Evolutionary conservation across 2,797 vertebrate species (phyloP).

Genomic region (Sebastes matsubarae): DNA sequence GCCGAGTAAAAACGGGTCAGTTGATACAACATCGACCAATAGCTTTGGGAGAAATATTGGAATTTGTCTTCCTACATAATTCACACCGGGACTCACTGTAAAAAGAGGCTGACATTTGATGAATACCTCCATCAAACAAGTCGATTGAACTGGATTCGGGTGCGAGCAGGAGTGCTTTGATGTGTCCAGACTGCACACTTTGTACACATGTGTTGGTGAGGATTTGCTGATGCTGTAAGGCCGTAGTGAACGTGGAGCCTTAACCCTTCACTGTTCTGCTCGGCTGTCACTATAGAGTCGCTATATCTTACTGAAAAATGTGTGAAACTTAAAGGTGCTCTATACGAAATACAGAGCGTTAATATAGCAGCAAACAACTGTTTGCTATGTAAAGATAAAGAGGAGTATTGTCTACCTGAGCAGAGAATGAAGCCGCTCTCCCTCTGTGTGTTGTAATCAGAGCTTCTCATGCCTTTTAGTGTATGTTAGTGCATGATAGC

Average conservation of each 20-base stretch:
- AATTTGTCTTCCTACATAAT: slow-evolving; percentile 27
- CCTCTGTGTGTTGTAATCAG: too few relatives aligned
- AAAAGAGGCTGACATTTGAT: slow-evolving; percentile 44
- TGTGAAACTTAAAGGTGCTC: background rate
- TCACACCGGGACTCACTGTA: slow-evolving; percentile 3
- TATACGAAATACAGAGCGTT: too few relatives aligned
- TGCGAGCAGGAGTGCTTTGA: background rate
- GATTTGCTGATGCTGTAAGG: background rate
- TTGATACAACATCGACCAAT: slow-evolving; percentile 29
- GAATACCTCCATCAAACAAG: slow-evolving; percentile 37
- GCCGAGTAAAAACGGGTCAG: slow-evolving; percentile 41
- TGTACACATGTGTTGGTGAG: background rate
- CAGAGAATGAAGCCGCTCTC: too few relatives aligned
- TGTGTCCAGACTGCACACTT: background rate
- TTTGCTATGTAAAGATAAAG: too few relatives aligned
- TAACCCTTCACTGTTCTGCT: background rate
- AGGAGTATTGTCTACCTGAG: too few relatives aligned
- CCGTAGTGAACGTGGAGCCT: background rate
- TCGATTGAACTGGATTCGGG: slow-evolving; percentile 21
- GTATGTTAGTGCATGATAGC: too few relatives aligned
- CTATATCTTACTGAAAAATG: background rate
- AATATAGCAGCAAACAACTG: too few relatives aligned
- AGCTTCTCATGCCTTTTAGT: too few relatives aligned
- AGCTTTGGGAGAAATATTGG: slow-evolving; percentile 39
- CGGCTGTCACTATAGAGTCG: background rate